phyloP scores from a whole-genome alignment of 1,140 invertebrate species.

The Drosophila asahinai region DNA sequence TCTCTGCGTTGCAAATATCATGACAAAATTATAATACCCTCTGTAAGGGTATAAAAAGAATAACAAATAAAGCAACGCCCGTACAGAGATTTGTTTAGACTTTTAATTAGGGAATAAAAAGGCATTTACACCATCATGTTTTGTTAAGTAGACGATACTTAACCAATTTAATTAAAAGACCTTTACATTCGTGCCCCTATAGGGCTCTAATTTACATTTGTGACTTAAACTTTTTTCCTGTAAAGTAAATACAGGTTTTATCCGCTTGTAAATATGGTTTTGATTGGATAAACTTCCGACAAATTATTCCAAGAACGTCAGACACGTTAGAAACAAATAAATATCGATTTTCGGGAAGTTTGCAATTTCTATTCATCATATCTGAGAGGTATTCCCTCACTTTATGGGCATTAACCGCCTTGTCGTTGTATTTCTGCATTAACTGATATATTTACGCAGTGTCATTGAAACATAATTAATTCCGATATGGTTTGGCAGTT shows the following conservation, averaged over 20 bases:
- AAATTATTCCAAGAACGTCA: not conserved
- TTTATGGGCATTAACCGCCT: not conserved
- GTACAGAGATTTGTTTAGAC: constrained; percentile 68
- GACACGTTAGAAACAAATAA: constrained; percentile 2
- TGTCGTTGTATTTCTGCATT: not conserved
- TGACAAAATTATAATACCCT: too few species aligned
- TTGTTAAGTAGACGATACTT: constrained; percentile 44
- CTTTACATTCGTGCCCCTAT: not conserved
- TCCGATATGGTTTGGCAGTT: constrained; percentile 29
- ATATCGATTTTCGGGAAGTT: constrained; percentile 40
- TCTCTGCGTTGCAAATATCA: too few species aligned
- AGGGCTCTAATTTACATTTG: not conserved
- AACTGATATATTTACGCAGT: constrained; percentile 23
- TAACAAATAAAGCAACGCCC: constrained; percentile 59
- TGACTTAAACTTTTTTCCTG: too few species aligned
- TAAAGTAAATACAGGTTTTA: not conserved
- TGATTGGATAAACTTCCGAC: not conserved
- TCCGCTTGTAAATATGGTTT: not conserved
- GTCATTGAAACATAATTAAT: constrained; percentile 42
- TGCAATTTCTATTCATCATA: constrained; percentile 70
- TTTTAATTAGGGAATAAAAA: constrained; percentile 68
- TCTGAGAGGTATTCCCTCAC: constrained; percentile 21
- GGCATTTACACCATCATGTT: constrained; percentile 21
- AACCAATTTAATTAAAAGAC: constrained; percentile 45
- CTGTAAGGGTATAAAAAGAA: constrained; percentile 4